A percentile compares a stretch with the other conserved stretches of the same genome.
Evolutionary conservation across 2,797 vertebrate species (phyloP).

Genomic region (Oryzias sinensis): DNA sequence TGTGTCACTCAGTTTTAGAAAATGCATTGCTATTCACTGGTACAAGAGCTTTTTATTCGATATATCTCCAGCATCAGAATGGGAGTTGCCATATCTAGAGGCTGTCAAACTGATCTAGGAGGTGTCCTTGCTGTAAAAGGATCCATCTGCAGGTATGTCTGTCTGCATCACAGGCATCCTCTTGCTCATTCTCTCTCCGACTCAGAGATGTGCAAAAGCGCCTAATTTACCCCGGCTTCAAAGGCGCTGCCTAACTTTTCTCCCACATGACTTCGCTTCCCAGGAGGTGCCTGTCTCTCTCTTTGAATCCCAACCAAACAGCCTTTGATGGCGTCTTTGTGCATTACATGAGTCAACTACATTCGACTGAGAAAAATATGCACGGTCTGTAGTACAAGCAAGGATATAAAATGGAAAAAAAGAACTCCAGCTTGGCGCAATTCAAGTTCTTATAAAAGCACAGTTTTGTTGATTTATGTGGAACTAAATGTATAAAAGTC

Average conservation of each 20-base stretch:
- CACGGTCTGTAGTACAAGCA: constrained; percentile 47
- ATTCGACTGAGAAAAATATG: constrained; percentile 59
- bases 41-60: constrained; percentile 17
- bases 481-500: constrained; percentile 28
- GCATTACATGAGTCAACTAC: constrained; percentile 66
- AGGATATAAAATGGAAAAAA: constrained; percentile 34
- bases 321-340: constrained; percentile 73
- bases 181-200: constrained; percentile 51
- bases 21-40: constrained; percentile 21
- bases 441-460: constrained; percentile 43
- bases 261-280: constrained; percentile 66
- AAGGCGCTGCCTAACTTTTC: constrained; percentile 69
- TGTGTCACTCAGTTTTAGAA: constrained; percentile 20
- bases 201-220: constrained; percentile 67
- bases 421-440: constrained; percentile 40
- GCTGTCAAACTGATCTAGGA: constrained; percentile 53
- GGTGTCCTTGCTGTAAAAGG: constrained; percentile 69
- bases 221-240: constrained; percentile 77
- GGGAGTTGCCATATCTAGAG: constrained; percentile 39
- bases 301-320: constrained; percentile 74
- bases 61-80: constrained; percentile 32
- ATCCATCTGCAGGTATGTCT: constrained; percentile 72
- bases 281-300: constrained; percentile 63
- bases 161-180: constrained; percentile 59
- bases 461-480: constrained; percentile 36